Evolutionary conservation across 1,140 invertebrate genomes (phyloP).

Genomic region (Heliconius nattereri): DNA sequence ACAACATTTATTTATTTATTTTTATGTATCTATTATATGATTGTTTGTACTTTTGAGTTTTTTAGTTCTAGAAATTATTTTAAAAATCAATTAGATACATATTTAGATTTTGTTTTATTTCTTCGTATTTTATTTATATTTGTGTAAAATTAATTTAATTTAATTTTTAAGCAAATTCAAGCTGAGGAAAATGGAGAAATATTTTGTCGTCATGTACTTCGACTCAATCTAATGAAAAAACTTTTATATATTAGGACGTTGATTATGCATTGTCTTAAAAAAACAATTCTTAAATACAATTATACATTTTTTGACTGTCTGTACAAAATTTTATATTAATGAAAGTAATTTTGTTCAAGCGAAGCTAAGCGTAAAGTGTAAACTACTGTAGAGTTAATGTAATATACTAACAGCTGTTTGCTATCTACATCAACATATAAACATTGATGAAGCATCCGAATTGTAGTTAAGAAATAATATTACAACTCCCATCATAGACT

Average conservation of each 20-base stretch:
- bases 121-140: not conserved
- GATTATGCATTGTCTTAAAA: not conserved
- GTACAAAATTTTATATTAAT: not conserved
- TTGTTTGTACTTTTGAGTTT: not conserved
- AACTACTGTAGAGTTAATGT: constrained; percentile 45
- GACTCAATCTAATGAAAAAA: not conserved
- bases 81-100: not conserved
- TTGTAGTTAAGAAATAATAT: constrained; percentile 73
- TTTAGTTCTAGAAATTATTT: not conserved
- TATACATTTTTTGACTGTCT: not conserved
- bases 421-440: constrained; percentile 43
- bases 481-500: constrained; percentile 61
- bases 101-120: not conserved
- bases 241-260: not conserved
- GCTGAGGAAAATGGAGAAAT: not conserved
- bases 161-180: too few relatives aligned
- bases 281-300: not conserved
- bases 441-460: constrained; percentile 73
- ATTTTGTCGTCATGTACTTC: not conserved
- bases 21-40: not conserved
- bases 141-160: too few relatives aligned
- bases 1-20: constrained; percentile 1
- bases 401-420: constrained; percentile 57
- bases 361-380: constrained; percentile 19
- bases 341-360: constrained; percentile 21